Conservation (phyloP, 2,888 invertebrate species). For the Pediacus dermestoides region DNA sequence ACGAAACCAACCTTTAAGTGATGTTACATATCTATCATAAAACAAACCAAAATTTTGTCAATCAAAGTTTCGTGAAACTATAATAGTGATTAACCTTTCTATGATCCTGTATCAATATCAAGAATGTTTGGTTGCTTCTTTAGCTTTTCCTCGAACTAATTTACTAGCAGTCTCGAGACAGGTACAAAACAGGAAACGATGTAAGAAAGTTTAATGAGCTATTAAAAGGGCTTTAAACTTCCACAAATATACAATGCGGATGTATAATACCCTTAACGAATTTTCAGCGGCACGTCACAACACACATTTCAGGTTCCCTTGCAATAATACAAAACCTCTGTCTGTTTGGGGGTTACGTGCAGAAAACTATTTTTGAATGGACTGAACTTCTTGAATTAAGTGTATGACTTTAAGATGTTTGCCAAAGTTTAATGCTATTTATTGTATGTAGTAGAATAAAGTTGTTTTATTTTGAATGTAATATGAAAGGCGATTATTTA, state of each 20-base stretch:
- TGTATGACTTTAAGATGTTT: constrained; percentile 1
- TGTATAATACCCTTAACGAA: constrained; percentile 19
- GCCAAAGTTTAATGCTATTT: background rate
- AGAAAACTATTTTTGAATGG: background rate
- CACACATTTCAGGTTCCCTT: too few relatives aligned
- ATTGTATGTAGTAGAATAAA: background rate
- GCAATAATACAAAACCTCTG: too few relatives aligned
- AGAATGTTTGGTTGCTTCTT: too few relatives aligned
- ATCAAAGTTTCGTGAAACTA: too few relatives aligned
- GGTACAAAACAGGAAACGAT: constrained; percentile 26
- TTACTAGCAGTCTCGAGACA: constrained; percentile 12
- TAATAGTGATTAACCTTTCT: too few relatives aligned
- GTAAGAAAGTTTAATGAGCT: constrained; percentile 35
- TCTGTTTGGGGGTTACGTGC: too few relatives aligned
- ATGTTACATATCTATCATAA: too few relatives aligned
- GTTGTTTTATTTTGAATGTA: background rate
- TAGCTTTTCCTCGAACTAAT: background rate
- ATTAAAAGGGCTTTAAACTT: constrained; percentile 33
- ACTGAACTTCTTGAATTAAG: constrained; percentile 1
- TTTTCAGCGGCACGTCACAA: too few relatives aligned
- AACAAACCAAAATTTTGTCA: too few relatives aligned
- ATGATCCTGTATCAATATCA: too few relatives aligned
- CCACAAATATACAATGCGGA: constrained; percentile 33
- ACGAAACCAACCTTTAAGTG: too few relatives aligned
- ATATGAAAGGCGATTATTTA: too few relatives aligned